Percentiles rank a stretch among this genome's conserved stretches.
Conservation (phyloP, 2,113 vertebrate species). For the Anhinga rufa region DNA sequence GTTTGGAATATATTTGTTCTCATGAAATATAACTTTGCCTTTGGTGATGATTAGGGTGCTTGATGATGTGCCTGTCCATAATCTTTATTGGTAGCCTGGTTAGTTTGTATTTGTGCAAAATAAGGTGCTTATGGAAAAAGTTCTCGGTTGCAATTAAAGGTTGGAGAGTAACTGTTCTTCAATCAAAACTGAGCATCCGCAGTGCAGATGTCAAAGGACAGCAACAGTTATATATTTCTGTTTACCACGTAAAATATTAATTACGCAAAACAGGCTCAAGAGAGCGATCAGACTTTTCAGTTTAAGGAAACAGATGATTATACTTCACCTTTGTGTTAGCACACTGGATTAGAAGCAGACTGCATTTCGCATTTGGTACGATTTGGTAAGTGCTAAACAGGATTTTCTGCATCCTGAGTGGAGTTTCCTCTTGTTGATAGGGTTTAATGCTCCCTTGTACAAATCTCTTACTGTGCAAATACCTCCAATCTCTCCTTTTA, state of each 20-base stretch:
- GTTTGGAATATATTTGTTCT: too few species aligned
- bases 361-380: background rate
- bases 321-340: background rate
- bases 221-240: background rate
- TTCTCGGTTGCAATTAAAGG: background rate
- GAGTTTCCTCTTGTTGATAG: conserved; percentile 51
- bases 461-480: conserved; percentile 52
- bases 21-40: background rate
- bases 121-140: background rate
- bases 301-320: background rate
- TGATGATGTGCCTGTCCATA: background rate
- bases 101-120: background rate
- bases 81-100: background rate
- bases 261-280: background rate
- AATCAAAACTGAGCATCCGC: background rate
- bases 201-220: background rate
- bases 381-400: conserved; percentile 59
- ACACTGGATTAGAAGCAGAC: background rate
- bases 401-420: conserved; percentile 70
- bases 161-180: background rate
- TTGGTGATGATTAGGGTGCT: background rate
- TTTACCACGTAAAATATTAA: background rate
- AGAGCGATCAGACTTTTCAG: background rate
- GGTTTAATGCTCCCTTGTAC: conserved; percentile 57
- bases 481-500: conserved; percentile 48